Base-by-base conservation (phyloP, 2,113 vertebrate species). In the Mola mola region DNA sequence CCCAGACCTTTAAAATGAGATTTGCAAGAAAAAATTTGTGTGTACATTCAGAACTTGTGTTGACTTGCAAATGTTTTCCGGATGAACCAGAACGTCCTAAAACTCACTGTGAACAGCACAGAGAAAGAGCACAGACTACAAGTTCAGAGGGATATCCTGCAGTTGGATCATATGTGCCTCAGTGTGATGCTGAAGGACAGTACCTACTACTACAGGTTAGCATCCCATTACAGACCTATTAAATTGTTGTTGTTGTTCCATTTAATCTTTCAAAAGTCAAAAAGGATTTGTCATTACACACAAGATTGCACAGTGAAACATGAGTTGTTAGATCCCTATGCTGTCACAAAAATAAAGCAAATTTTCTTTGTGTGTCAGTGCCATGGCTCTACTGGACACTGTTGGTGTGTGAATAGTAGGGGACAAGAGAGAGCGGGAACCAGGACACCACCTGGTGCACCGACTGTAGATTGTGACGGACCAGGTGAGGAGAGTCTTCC, bases 381-480 rank as follows among this genome's bases (percentile, higher is more conserved):
- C 2, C 79, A 84, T 1, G 28, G 87, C 6, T 91, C 91, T 55
- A 90, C 86, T 0, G 94, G 94, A 37, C 50, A 95, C 58, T 96
- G 94, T 75, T 96, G 94, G 94, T 96, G 95, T 0, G 94, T 97
- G 79, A 90, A 94, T 2, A 20, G 2, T 0, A 50, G 70, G 0
- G 94, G 95, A 19, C 88, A 89, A 34, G 94, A 96, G 78, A 86
- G 92, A 31, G 52, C 86, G 0, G 94, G 94, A 16, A 95, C 93
- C 0, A 86, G 89, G 42, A 93, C 86, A 0, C 60, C 83, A 0
- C 89, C 93, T 0, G 92, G 93, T 43, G 40, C 77, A 13, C 41
- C 82, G 0, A 62, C 49, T 0, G 79, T 75, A 0, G 85, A 80
- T 73, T 96, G 94, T 1, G 67, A 67, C 33, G 68, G 19, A 62